Evolutionary conservation across 2,888 invertebrate genomes (phyloP), one percentile per base, ranked within the genome.

Genomic region (Synergus umbraculus): DNA sequence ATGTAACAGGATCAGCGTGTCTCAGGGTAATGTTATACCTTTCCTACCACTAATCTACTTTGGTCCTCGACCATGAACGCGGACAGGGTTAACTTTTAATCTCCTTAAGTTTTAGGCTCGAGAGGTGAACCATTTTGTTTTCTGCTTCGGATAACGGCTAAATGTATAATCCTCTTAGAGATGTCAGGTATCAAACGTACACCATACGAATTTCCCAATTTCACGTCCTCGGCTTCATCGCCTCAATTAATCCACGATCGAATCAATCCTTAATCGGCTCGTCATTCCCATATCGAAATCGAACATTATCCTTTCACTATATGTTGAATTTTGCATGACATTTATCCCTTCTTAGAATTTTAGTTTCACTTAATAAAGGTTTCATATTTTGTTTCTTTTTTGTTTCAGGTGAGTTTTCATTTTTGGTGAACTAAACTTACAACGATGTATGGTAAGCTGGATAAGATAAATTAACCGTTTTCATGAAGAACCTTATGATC

Each of bases 1-100:
- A 89, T 89, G 90, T 90, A 91, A 91, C 89, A 90, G 90, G 90
- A 91, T 91, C 86, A 90, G 86, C 82, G 83, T 83, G 85, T 86
- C 83, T 82, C 79, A 80, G 84, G 87, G 91, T 91, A 90, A 91
- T 90, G 90, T 90, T 90, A 91, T 89, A 91, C 88, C 80, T 58
- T 78, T 84, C 83, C 84, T 82, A 82, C 83, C 81, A 85, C 87
- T 91, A 91, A 91, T 90, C 91, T 90, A 88, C 90, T 90, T 90
- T 88, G 86, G 86, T 81, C 80, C 81, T 83, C 82, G 80, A 82
- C 76, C 80, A 79, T 73, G 82, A 79, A 83, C 82, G 83, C 82
- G 83, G 83, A 78, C 86, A 84, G 87, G 87, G 89, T 89, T 88
- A 88, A 88, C 87, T 85, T 89, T 89, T 90, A 90, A 91, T 90